Base-by-base conservation (phyloP, 2,113 vertebrate genomes). In the Tichodroma muraria region DNA sequence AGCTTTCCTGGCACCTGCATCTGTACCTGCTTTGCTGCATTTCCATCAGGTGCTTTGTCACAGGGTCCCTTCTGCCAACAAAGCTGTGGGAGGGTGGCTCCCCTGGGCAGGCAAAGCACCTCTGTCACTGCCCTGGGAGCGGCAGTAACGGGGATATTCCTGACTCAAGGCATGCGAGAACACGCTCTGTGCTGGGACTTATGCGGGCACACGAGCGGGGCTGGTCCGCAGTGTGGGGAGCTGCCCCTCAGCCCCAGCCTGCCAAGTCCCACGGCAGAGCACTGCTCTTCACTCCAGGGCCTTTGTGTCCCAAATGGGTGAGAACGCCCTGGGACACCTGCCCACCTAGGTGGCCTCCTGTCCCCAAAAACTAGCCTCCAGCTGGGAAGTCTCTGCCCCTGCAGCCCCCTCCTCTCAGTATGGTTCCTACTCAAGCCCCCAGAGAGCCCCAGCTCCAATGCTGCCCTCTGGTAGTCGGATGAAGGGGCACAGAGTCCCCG, bases 61-160 rank as follows among this genome's bases (percentile, higher is more conserved):
- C 11, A 20, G 25, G 5, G 5, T 76, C 50, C 21, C 7, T 49
- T 37, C 63, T 78, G 10, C 37, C 37, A 28, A 1, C 25, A 19
- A 24, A 79, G 22, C 19, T 11, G 0, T 2, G 15, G n/a, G 22
- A 11, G 9, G 10, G 50, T 44, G 54, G 35, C 37, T 38, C 21
- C 47, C 42, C 60, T 0, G 2, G 22, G 17, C 38, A 45, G 20
- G 61, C 24, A 40, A 15, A 77, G 21, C 28, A 21, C n/a, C 38
- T 2, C 0, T 2, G 11, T 24, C 5, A 0, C 2, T 7, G 6
- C 22, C 22, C 40, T 5, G n/a, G 38, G 6, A 27, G 21, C 1
- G 27, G 40, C 21, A 31, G 16, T 4, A 49, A 3, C 1, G 42
- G 16, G 35, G 8, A 5, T 10, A 20, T 33, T 54, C 30, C 42